Percentiles rank a stretch among this genome's conserved stretches.
These are phyloP conservation scores for Rhinophrynus dorsalis DNA, from an alignment of 2,797 vertebrate species.

Conservation along the genomic window DNA sequence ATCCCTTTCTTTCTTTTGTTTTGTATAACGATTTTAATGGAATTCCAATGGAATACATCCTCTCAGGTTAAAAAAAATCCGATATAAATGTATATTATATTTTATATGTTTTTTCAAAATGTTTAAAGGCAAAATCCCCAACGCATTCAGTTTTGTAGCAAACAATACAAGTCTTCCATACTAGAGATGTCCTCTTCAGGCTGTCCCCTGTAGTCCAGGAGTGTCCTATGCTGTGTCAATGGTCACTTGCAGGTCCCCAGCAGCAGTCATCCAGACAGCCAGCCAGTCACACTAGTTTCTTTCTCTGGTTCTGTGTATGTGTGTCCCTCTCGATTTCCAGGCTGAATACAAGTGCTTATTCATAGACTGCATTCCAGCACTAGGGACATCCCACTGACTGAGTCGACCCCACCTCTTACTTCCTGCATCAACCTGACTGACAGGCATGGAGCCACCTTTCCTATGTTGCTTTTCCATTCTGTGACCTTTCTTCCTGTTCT, in stretches of 20 bases:
- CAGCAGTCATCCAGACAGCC: not conserved
- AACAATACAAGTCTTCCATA: too few relatives aligned
- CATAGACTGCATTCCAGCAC: slow-evolving; percentile 27
- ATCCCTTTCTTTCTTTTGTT: slow-evolving; percentile 43
- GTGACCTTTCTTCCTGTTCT: not conserved
- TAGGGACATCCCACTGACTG: slow-evolving; percentile 36
- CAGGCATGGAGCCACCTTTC: slow-evolving; percentile 24
- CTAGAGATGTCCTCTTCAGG: not conserved
- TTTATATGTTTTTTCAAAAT: too few relatives aligned
- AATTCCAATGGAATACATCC: slow-evolving; percentile 64
- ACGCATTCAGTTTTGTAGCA: not conserved
- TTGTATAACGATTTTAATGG: slow-evolving; percentile 58
- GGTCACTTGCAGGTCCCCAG: not conserved
- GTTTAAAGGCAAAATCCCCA: slow-evolving; percentile 9
- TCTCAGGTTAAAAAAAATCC: slow-evolving; percentile 31
- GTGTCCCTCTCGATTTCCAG: slow-evolving; percentile 12
- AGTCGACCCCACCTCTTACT: slow-evolving; percentile 28
- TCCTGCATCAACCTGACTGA: slow-evolving; percentile 47
- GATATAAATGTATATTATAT: not conserved
- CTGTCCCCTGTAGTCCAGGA: not conserved
- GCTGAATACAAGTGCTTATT: slow-evolving; percentile 45
- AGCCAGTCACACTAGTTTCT: slow-evolving; percentile 13
- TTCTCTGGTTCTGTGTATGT: slow-evolving; percentile 1
- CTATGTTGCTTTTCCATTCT: not conserved
- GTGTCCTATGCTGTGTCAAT: not conserved